Conservation (phyloP, 2,113 vertebrate genomes). For the Aspidoscelis tigris region DNA sequence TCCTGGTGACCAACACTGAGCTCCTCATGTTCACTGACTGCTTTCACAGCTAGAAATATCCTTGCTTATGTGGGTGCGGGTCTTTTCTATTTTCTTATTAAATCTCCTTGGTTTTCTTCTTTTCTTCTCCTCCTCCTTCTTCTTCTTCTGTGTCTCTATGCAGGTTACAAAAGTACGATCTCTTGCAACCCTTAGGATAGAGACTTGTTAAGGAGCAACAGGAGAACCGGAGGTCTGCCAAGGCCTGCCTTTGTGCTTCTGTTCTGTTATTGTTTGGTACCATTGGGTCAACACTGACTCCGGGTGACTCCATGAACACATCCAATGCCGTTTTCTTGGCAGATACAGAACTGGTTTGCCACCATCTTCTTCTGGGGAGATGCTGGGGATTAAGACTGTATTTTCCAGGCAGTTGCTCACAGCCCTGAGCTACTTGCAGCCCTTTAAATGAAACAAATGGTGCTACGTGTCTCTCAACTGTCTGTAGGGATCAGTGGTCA, state of each 20-base stretch:
- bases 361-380: too few relatives aligned
- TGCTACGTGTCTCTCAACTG: constrained; percentile 47
- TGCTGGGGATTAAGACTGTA: too few relatives aligned
- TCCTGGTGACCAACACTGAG: constrained; percentile 15
- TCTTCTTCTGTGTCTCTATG: constrained; percentile 65
- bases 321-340: too few relatives aligned
- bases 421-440: constrained; percentile 40
- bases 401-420: too few relatives aligned
- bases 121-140: constrained; percentile 62
- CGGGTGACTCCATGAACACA: too few relatives aligned
- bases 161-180: constrained; percentile 74
- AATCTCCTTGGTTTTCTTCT: constrained; percentile 57
- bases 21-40: background rate
- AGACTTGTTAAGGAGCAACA: constrained; percentile 62
- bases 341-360: too few relatives aligned
- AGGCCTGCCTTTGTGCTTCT: constrained; percentile 64
- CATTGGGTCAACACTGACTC: too few relatives aligned
- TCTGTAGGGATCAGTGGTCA: constrained; percentile 55
- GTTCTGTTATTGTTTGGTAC: constrained; percentile 35
- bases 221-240: constrained; percentile 69
- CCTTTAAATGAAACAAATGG: constrained; percentile 52
- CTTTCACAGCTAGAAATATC: constrained; percentile 19
- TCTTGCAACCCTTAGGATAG: constrained; percentile 70
- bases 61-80: background rate
- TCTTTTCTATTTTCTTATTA: constrained; percentile 45